phyloP scores from a whole-genome alignment of 2,113 vertebrate species.

The Leptocoma aspasia region DNA sequence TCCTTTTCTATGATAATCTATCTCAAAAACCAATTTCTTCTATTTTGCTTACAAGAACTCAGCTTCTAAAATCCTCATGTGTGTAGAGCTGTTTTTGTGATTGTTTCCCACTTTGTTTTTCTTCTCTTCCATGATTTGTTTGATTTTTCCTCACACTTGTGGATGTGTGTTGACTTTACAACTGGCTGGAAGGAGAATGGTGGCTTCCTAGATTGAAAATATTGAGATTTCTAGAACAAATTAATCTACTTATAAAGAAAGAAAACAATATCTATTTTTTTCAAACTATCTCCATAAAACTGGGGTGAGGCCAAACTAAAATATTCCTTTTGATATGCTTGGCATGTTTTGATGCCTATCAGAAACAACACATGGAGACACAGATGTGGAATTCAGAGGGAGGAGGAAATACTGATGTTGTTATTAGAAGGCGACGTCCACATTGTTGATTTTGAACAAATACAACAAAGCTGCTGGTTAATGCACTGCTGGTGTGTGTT shows the following conservation, averaged over 20 bases:
- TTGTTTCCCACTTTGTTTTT: background rate
- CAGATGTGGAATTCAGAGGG: background rate
- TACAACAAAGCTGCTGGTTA: background rate
- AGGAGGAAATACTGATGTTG: background rate
- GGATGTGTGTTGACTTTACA: background rate
- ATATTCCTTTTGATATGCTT: background rate
- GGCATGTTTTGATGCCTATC: background rate
- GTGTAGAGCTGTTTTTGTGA: background rate
- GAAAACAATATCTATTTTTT: background rate
- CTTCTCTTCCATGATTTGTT: background rate
- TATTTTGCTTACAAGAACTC: background rate
- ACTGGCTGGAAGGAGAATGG: background rate
- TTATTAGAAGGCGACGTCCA: background rate
- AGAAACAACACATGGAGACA: background rate
- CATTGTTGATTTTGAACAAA: background rate
- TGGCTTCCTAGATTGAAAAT: background rate
- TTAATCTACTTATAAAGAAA: background rate
- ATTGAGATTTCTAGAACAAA: background rate
- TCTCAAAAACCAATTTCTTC: conserved; percentile 12
- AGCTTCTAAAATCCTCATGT: background rate
- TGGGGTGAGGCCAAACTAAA: background rate
- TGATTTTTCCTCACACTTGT: background rate
- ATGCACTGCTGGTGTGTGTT: background rate
- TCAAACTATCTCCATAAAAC: background rate
- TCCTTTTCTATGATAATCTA: conserved; percentile 12